Base-by-base conservation (phyloP, 2,797 vertebrate species). In the Gadopsis marmoratus region DNA sequence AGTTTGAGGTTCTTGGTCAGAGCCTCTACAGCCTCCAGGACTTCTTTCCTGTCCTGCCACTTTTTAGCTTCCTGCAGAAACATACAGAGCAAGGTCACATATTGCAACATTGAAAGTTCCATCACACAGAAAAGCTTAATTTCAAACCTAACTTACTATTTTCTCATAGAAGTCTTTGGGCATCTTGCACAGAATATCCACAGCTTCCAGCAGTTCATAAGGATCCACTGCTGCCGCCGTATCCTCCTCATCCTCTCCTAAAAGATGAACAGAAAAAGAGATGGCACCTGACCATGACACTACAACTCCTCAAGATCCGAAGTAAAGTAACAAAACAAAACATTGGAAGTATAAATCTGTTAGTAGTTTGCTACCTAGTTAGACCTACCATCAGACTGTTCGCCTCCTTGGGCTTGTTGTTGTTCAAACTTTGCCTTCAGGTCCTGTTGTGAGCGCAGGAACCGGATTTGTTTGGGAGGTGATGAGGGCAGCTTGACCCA, bases 121-220 rank as follows among this genome's bases (percentile, higher is more conserved):
- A 35, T 53, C 26, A 47, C 7, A 45, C 12, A 54, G 33, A 77
- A 39, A 13, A 35, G 50, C 45, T 31, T 7, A 16, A 29, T n/a
- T 54, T 33, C 45, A 50, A 41, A 23, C 31, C 21, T 23, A 75
- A 91, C 97, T 94, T 94, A 99, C 98, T 82, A 99, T 98, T 96
- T 99, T 99, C 13, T 99, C 98, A 89, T 97, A 99, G 92, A 99
- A 99, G 84, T 99, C 98, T 96, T 99, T 99, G 35, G 98, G 98
- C 86, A 99, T 89, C 92, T 99, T 99, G 62, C 97, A 97, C 83
- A 99, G 96, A 92, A 99, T 96, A 87, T 99, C 98, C 76, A 97
- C 97, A 54, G 97, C 95, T 92, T 99, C 97, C 86, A 99, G 93
- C 61, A 99, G 95, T 71, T 99, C 98, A 67, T 99, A 99, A 0